Conservation (phyloP, 2,797 vertebrate species). For the Coregonus suidteri region DNA sequence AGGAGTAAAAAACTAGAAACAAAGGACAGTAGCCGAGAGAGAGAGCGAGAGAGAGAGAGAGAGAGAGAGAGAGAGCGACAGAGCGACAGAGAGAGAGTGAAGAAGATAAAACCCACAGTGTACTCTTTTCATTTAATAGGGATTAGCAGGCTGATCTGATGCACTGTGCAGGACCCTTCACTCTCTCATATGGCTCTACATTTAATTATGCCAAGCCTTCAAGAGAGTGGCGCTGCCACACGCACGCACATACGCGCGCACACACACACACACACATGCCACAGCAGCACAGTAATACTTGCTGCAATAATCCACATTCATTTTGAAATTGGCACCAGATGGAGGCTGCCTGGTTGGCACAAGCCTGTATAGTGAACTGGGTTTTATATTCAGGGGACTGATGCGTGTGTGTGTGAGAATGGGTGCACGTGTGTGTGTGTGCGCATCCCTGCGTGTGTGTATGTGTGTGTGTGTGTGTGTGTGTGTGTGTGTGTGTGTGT, state of each 20-base stretch:
- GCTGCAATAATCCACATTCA: slow-evolving; percentile 72
- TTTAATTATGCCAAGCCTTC: slow-evolving; percentile 70
- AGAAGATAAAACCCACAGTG: slow-evolving; percentile 56
- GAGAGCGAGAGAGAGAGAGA: slow-evolving; percentile 31
- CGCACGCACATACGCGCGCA: slow-evolving; percentile 43
- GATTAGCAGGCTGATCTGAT: slow-evolving; percentile 71
- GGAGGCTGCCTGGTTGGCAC: slow-evolving; percentile 53
- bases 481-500: not conserved
- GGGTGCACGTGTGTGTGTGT: not conserved
- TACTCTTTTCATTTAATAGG: slow-evolving; percentile 67
- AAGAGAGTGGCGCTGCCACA: slow-evolving; percentile 47
- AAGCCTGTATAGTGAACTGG: not conserved
- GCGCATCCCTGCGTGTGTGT: not conserved
- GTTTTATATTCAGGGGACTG: not conserved
- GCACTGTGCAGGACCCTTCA: slow-evolving; percentile 64
- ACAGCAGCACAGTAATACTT: not conserved
- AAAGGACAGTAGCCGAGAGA: not conserved
- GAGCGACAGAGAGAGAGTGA: slow-evolving; percentile 44
- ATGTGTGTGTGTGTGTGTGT: not conserved
- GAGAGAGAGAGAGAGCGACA: slow-evolving; percentile 26
- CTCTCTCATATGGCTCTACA: slow-evolving; percentile 66
- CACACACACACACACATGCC: slow-evolving; percentile 40
- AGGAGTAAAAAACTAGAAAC: slow-evolving; percentile 29
- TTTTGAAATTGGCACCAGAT: slow-evolving; percentile 77
- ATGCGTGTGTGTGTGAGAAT: not conserved